Evolutionary conservation across 1,140 invertebrate species (phyloP), one percentile per base, ranked within the genome.

Genomic region (Scaptomyza pallida): DNA sequence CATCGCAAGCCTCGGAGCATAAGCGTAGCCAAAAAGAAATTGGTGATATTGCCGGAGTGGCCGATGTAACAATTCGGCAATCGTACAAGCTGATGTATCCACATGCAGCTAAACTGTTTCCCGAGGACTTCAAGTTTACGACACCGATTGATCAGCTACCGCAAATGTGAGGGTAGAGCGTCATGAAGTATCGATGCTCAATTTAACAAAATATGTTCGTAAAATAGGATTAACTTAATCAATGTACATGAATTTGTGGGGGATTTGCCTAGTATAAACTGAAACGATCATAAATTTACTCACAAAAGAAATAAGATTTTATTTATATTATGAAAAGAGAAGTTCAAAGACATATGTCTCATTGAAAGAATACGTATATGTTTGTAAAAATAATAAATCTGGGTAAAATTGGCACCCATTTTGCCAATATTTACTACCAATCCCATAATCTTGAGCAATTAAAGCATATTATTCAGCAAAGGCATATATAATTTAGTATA

Each of bases 31-130:
- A 98, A 90, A 99, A 99, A 92, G 99, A 99, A 92, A 99, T 99
- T 83, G 98, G 98, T 3, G 98, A 99, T 81, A 98, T 99, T 72
- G 98, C 99, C 50, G 98, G 99, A 67, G 99, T 99, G 2, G 99
- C 99, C 2, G 99, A 99, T 91, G 98, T 99, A 0, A 99, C 99
- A 3, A 99, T 99, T 61, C 93, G 98, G 59, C 98, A 99, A 91
- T 98, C 98, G 0, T 99, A 99, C 91, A 99, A 99, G 91, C 92
- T 99, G 1, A 99, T 99, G 97, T 97, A 98, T 91, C 98, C 98
- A 1, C 95, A 96, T 88, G 98, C 98, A 4, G 93, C 93, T 5
- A 95, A 97, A 85, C 92, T 99, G 1, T 99, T 99, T 92, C 99
- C 99, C 2, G 95, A 96, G 78, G 98, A 99, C 92, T 99, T 99